phyloP scores from a whole-genome alignment of 1,140 invertebrate genomes.

The honey bee (Apis mellifera) region DNA sequence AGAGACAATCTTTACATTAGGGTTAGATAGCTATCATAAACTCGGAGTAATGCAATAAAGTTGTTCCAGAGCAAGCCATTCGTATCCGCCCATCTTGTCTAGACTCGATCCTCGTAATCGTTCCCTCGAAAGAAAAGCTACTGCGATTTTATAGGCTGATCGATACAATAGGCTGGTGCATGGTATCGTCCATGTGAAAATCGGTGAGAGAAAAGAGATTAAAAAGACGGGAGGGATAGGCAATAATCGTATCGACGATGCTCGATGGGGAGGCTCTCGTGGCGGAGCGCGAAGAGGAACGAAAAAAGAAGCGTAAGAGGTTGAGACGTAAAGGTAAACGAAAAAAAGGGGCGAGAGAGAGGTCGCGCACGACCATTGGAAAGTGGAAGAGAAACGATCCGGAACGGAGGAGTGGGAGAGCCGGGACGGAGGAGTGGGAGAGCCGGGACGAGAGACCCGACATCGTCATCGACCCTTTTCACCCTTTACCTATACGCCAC shows the following conservation, averaged over 20 bases:
- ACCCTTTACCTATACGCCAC: constrained; percentile 64
- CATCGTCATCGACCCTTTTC: constrained; percentile 66
- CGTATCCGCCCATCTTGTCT: constrained; percentile 1
- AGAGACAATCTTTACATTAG: constrained; percentile 46
- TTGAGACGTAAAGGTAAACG: neutral
- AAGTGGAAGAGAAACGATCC: constrained; percentile 27
- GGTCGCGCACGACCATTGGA: constrained; percentile 12
- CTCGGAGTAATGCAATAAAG: constrained; percentile 40
- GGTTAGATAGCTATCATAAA: constrained; percentile 39
- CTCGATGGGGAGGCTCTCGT: no score
- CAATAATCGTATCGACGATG: no score
- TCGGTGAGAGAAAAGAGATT: neutral
- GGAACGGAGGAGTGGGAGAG: constrained; percentile 28
- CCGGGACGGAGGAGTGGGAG: constrained; percentile 42
- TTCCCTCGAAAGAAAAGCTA: constrained; percentile 14
- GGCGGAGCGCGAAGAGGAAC: no score
- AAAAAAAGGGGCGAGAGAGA: neutral
- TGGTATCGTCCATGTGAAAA: neutral
- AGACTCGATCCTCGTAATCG: constrained; percentile 2
- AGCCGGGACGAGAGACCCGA: constrained; percentile 56
- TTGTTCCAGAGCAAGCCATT: neutral
- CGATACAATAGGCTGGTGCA: constrained; percentile 43
- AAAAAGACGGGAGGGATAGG: no score
- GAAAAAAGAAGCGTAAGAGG: neutral
- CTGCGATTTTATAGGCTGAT: neutral